Percentiles rank a stretch among this genome's conserved stretches.
Evolutionary conservation across 2,113 vertebrate species (phyloP).

Genomic region (Numenius arquata): DNA sequence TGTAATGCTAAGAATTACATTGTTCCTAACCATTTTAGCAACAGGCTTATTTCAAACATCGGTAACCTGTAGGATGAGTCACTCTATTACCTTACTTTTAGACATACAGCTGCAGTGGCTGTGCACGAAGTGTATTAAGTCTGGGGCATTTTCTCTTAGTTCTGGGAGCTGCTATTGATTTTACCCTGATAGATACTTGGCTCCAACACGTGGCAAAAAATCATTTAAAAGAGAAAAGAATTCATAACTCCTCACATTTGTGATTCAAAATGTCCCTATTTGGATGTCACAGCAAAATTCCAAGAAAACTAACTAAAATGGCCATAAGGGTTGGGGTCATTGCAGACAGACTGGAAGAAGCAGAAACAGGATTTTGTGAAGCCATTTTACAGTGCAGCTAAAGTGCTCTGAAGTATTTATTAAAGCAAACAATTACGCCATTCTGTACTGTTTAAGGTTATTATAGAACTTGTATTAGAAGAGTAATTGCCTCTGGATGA

Average conservation of each 20-base stretch:
- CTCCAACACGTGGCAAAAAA: constrained; percentile 57
- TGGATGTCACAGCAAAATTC: constrained; percentile 49
- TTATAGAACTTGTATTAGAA: constrained; percentile 9
- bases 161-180: constrained; percentile 68
- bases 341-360: constrained; percentile 19
- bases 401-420: constrained; percentile 3
- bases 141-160: constrained; percentile 52
- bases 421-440: constrained; percentile 24
- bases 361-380: constrained; percentile 52
- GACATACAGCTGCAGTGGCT: constrained; percentile 1
- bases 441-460: constrained; percentile 26
- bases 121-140: constrained; percentile 29
- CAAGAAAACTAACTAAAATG: constrained; percentile 32
- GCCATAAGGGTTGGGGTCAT: not conserved
- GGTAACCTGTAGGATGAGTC: constrained; percentile 3
- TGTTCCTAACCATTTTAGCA: constrained; percentile 12
- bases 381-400: constrained; percentile 2
- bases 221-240: constrained; percentile 63
- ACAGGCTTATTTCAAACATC: constrained; percentile 27
- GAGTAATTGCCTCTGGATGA: constrained; percentile 50
- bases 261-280: constrained; percentile 48
- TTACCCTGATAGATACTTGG: constrained; percentile 68
- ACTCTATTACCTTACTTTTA: constrained; percentile 38
- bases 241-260: constrained; percentile 53
- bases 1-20: not conserved